Conservation (phyloP, 1,140 invertebrate species). For the Zeugodacus cucurbitae region DNA sequence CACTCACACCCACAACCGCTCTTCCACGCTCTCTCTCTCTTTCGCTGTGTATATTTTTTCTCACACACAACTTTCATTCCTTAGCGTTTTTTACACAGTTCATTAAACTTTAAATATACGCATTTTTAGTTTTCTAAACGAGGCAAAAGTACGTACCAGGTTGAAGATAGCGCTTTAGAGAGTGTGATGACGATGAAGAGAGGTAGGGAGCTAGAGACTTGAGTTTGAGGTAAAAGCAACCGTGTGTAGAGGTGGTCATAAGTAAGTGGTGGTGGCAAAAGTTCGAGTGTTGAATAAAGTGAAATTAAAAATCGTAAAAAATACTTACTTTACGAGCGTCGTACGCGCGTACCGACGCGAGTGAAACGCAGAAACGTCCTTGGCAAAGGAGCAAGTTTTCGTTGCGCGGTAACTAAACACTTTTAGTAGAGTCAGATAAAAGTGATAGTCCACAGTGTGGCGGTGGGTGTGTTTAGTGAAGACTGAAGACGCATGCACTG, state of each 20-base stretch:
- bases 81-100: conserved; percentile 17
- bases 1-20: too few species aligned
- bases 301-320: conserved; percentile 39
- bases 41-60: not conserved
- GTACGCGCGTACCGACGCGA: not conserved
- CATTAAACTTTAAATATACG: conserved; percentile 32
- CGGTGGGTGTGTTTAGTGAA: not conserved
- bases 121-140: not conserved
- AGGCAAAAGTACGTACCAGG: not conserved
- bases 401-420: conserved; percentile 23
- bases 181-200: not conserved
- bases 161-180: not conserved
- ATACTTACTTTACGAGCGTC: conserved; percentile 9
- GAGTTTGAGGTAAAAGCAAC: not conserved
- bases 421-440: conserved; percentile 9
- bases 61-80: not conserved
- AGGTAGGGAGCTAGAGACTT: not conserved
- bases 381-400: conserved; percentile 32
- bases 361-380: not conserved
- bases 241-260: not conserved
- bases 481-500: not conserved
- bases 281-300: conserved; percentile 29
- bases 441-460: not conserved
- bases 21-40: not conserved
- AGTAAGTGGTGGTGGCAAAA: conserved; percentile 17